A percentile compares a stretch with the other conserved stretches of the same genome.
Conservation (phyloP, 2,888 invertebrate species). For the Tiliacea citrago region DNA sequence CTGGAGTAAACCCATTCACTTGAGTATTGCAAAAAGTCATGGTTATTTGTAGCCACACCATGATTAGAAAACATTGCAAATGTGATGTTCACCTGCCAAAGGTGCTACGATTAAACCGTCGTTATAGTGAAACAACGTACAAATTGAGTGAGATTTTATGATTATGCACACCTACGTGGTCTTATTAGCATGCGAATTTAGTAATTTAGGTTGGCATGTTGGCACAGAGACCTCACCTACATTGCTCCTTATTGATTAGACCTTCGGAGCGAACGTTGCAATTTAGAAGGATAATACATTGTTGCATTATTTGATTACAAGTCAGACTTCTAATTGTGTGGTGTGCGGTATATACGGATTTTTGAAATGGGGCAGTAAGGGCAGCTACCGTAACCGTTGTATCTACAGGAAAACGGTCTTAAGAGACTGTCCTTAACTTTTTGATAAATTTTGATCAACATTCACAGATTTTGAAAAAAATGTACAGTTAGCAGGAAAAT, state of each 20-base stretch:
- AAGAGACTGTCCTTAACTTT: too few species aligned
- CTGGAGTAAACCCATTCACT: background rate
- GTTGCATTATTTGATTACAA: background rate
- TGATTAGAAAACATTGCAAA: slow-evolving; percentile 28
- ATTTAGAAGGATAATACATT: slow-evolving; percentile 36
- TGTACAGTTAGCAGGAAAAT: too few species aligned
- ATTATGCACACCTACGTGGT: slow-evolving; percentile 59
- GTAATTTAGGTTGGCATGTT: slow-evolving; percentile 80
- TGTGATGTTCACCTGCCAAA: slow-evolving; percentile 18
- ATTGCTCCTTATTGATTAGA: slow-evolving; percentile 72
- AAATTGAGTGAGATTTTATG: slow-evolving; percentile 56
- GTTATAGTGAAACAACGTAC: slow-evolving; percentile 41
- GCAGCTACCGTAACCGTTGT: too few species aligned
- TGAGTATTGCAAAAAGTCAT: slow-evolving; percentile 4
- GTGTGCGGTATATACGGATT: too few species aligned
- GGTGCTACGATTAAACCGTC: slow-evolving; percentile 22
- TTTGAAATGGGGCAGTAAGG: too few species aligned
- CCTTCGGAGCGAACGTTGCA: slow-evolving; percentile 66
- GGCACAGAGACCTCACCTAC: slow-evolving; percentile 77
- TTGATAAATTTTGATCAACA: too few species aligned
- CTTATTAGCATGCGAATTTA: slow-evolving; percentile 77
- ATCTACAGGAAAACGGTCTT: too few species aligned
- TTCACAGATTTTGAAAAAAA: too few species aligned
- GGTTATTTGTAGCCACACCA: slow-evolving; percentile 4
- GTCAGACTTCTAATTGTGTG: background rate